Evolutionary conservation across 2,113 vertebrate species (phyloP), one percentile per base, ranked within the genome.

Genomic region (Ciconia maguari): DNA sequence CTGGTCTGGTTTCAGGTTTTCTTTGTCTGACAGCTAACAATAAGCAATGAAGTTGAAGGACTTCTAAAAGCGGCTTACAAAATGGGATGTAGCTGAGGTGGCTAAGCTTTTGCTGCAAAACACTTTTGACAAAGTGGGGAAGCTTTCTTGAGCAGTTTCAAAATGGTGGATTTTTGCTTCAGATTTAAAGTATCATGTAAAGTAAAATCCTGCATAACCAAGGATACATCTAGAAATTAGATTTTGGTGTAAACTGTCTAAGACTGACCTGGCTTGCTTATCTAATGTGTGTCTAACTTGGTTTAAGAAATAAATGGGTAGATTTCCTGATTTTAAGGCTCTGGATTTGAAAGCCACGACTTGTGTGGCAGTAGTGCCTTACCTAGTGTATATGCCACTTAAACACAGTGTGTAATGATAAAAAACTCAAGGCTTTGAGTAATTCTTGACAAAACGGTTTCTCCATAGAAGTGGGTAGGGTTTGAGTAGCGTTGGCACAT

Each of bases 1-100:
- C 96, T 96, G 96, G 97, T 91, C 95, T 96, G 95, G 94, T 97
- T 97, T 97, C 94, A 97, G 95, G 95, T 96, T 97, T 96, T 97
- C 85, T 93, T 95, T 96, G 75, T 96, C 80, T 96, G 90, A 92
- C 86, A 93, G 88, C 76, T 96, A 96, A 88, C 90, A 90, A 41
- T 96, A 83, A 93, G 88, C 85, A 89, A 7, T 83, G 76, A 88
- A 90, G 18, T 83, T 82, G 84, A 91, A 95, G 92, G 79, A 95
- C 84, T 93, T 83, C 62, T 91, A 94, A 95, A 96, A 93, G 55
- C 3, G 0, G 62, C 78, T 96, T 91, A 54, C 46, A 58, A 80
- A 94, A 94, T 61, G 96, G 91, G 95, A 76, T 94, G 2, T 44
- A 80, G 71, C 49, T 90, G 87, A 97, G 62, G 19, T 91, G 82